phyloP scores from a whole-genome alignment of 2,113 vertebrate species.

The Centropus bengalensis region DNA sequence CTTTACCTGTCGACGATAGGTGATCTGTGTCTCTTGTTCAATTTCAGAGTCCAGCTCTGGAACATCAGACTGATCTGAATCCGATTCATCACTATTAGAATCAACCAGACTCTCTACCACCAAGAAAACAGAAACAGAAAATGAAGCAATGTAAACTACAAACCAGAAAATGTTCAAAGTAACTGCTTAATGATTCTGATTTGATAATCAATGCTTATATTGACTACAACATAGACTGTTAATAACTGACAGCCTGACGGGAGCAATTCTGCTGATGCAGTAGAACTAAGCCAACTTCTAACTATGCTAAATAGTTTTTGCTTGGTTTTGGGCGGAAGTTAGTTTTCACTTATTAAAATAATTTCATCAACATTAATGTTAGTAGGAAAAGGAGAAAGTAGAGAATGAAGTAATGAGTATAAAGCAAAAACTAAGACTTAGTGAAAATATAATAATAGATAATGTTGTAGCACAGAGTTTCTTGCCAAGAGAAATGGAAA shows the following conservation, averaged over 20 bases:
- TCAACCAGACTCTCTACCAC: constrained; percentile 90
- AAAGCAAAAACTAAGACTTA: neutral
- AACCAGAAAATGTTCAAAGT: neutral
- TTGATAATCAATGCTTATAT: neutral
- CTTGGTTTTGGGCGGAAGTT: neutral
- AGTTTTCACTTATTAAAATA: neutral
- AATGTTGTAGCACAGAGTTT: neutral
- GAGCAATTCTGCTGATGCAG: neutral
- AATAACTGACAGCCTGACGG: neutral
- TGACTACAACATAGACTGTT: neutral
- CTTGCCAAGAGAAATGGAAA: neutral
- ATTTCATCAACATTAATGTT: neutral
- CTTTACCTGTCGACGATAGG: constrained; percentile 90
- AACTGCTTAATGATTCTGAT: constrained; percentile 7
- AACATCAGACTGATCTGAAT: constrained; percentile 97
- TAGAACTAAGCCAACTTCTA: neutral
- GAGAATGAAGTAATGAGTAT: neutral
- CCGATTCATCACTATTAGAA: constrained; percentile 97
- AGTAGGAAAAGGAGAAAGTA: neutral
- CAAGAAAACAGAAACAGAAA: constrained; percentile 25
- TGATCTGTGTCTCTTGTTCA: constrained; percentile 96
- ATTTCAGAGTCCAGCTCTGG: constrained; percentile 99
- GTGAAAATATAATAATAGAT: neutral
- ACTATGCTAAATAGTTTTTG: neutral
- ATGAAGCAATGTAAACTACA: neutral